These are phyloP conservation scores for Rachycentron canadum DNA, from an alignment of 2,797 vertebrate species.

Conservation along the genomic window DNA sequence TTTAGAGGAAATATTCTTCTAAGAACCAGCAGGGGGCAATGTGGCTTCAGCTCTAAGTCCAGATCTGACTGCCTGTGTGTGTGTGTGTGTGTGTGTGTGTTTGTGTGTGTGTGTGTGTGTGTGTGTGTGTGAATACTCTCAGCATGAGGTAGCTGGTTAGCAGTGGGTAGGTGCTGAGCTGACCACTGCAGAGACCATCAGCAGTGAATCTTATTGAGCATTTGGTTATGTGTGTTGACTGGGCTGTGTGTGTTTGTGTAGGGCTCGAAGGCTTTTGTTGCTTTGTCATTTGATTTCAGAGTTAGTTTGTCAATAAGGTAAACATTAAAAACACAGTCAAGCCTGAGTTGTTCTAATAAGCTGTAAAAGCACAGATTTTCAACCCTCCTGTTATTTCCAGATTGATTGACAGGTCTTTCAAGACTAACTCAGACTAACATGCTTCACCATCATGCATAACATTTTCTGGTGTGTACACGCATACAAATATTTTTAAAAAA, in stretches of 20 bases:
- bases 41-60: conserved; percentile 52
- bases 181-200: conserved; percentile 60
- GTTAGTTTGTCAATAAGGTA: not conserved
- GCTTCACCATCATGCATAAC: not conserved
- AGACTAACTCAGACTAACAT: not conserved
- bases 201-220: conserved; percentile 27
- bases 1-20: not conserved
- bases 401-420: not conserved
- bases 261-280: not conserved
- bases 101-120: conserved; percentile 16
- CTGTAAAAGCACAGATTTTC: not conserved
- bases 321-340: conserved; percentile 3
- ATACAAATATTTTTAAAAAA: not conserved
- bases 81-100: not conserved
- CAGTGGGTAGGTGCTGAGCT: conserved; percentile 68
- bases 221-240: not conserved
- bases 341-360: not conserved
- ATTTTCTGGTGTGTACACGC: not conserved
- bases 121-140: conserved; percentile 34
- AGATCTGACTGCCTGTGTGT: conserved; percentile 1
- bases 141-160: conserved; percentile 64
- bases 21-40: conserved; percentile 70
- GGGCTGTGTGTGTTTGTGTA: conserved; percentile 6
- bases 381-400: not conserved
- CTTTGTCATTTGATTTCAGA: not conserved